These are phyloP conservation scores for Melanerpes aurifrons DNA, from an alignment of 2,113 vertebrate species.

Conservation along the genomic window DNA sequence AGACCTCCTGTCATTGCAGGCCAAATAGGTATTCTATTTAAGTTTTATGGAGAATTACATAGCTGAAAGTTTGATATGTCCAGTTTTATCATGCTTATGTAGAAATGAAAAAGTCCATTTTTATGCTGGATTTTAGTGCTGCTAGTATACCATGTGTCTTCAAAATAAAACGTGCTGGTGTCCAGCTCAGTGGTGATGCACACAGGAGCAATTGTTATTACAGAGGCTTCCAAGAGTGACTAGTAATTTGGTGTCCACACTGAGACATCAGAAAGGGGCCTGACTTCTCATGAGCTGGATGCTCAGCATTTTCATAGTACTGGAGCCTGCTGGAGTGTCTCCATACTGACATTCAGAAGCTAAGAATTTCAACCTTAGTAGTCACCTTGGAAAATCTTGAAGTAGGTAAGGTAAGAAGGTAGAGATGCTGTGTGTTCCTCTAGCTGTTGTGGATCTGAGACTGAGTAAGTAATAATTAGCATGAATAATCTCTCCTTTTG, in stretches of 20 bases:
- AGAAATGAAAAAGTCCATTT: slow-evolving; percentile 36
- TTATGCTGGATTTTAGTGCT: slow-evolving; percentile 42
- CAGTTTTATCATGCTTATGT: slow-evolving; percentile 56
- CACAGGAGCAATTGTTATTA: not conserved
- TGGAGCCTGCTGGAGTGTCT: not conserved
- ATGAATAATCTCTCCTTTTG: not conserved
- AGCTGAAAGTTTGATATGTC: slow-evolving; percentile 48
- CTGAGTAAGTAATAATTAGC: not conserved
- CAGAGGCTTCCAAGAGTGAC: not conserved
- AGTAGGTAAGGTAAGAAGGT: not conserved
- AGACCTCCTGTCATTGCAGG: slow-evolving; percentile 96
- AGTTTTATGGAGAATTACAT: slow-evolving; percentile 58
- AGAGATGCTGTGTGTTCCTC: not conserved
- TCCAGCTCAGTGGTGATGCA: not conserved
- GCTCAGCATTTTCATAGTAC: not conserved
- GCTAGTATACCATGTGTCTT: slow-evolving; percentile 12
- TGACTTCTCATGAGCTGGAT: not conserved
- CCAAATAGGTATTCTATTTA: slow-evolving; percentile 91
- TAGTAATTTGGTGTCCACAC: not conserved
- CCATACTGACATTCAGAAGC: not conserved
- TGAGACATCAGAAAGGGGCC: not conserved
- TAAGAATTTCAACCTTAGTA: not conserved
- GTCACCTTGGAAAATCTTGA: not conserved
- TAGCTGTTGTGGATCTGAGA: not conserved
- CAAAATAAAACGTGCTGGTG: slow-evolving; percentile 54